phyloP scores from a whole-genome alignment of 2,113 vertebrate species.

The Lamprotornis superbus region DNA sequence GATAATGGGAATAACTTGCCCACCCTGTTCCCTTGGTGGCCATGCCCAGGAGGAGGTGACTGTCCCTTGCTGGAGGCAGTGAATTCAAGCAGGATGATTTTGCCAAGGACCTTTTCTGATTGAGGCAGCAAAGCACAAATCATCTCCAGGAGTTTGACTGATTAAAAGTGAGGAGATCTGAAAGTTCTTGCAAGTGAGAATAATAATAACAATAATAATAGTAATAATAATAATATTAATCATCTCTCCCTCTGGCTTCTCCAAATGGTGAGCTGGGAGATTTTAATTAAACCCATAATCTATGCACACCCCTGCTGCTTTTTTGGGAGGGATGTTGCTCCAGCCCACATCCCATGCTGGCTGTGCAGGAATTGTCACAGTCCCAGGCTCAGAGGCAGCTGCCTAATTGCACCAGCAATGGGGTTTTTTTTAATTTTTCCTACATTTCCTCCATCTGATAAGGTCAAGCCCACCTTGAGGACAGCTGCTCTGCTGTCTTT shows the following conservation, averaged over 20 bases:
- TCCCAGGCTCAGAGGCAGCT: not conserved
- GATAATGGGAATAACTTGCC: not conserved
- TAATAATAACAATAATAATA: not conserved
- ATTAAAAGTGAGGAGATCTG: not conserved
- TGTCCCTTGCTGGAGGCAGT: not conserved
- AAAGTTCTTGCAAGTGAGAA: not conserved
- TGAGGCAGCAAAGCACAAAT: not conserved
- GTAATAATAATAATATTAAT: not conserved
- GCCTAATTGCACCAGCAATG: not conserved
- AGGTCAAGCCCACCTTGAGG: constrained; percentile 54
- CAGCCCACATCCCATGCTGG: not conserved
- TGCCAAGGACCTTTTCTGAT: not conserved
- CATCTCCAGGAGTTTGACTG: not conserved
- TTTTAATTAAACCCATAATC: not conserved
- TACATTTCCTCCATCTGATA: not conserved
- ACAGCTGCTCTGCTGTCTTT: not conserved
- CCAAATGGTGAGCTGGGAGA: not conserved
- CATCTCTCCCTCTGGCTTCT: not conserved
- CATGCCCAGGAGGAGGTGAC: not conserved
- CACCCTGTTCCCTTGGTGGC: not conserved
- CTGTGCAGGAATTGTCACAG: not conserved
- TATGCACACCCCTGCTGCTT: not conserved
- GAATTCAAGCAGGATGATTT: not conserved
- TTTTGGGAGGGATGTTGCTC: not conserved
- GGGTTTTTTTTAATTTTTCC: not conserved